Conservation (phyloP, 1,140 invertebrate species). For the Neodiprion pinetum region DNA sequence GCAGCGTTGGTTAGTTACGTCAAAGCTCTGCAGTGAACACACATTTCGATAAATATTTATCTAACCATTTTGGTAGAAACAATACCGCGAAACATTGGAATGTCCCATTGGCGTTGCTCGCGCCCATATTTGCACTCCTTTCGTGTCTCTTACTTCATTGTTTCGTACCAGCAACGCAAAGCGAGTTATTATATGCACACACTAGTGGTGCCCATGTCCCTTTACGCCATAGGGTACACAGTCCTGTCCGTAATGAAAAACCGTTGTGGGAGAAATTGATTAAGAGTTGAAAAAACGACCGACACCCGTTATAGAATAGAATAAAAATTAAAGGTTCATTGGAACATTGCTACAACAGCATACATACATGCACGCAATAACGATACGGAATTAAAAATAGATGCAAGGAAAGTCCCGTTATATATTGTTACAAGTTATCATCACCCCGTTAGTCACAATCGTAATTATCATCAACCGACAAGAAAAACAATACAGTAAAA, state of each 20-base stretch:
- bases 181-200: no score
- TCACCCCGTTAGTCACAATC: no score
- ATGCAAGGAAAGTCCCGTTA: no score
- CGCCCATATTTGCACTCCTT: slow-evolving; percentile 59
- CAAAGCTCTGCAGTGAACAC: neutral
- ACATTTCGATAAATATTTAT: slow-evolving; percentile 3
- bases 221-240: slow-evolving; percentile 44
- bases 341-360: no score
- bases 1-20: neutral
- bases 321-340: neutral
- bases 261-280: slow-evolving; percentile 18
- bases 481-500: no score
- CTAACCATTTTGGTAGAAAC: slow-evolving; percentile 29
- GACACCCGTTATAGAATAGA: neutral
- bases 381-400: no score
- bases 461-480: no score
- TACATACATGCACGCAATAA: no score
- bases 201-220: slow-evolving; percentile 35
- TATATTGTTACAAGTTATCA: no score
- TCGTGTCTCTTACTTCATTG: slow-evolving; percentile 47
- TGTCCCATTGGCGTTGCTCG: slow-evolving; percentile 57
- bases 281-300: neutral
- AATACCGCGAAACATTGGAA: slow-evolving; percentile 58
- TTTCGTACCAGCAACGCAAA: slow-evolving; percentile 37
- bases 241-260: slow-evolving; percentile 41